Base-by-base conservation (phyloP, 2,888 invertebrate genomes). In the Agrotis clavis region DNA sequence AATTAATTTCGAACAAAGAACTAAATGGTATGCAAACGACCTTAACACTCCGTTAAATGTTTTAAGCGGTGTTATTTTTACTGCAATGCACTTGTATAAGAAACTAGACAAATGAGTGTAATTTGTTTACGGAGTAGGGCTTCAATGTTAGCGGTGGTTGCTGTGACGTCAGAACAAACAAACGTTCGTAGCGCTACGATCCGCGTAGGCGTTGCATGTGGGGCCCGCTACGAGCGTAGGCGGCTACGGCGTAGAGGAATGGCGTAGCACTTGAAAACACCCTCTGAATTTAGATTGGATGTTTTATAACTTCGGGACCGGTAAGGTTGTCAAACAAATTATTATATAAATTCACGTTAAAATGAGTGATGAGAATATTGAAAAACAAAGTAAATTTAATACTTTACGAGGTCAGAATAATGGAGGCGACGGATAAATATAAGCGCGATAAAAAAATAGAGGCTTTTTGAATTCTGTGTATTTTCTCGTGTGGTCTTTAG, bases 151-250 rank as follows among this genome's bases (percentile, higher is more conserved):
- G 21, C 67, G n/a, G 56, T 74, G 51, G 71, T 81, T 66, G 71
- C 57, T 66, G 35, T 86, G 83, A 75, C 74, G 79, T 82, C 82
- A 77, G 73, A 66, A 54, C 53, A 77, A 68, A 72, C 59, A 56
- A 80, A 61, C 54, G 19, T 25, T 60, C 79, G 78, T 79, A 81
- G 84, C 59, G 79, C 88, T 85, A 84, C 86, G 82, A 48, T 73
- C 79, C 67, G 81, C 86, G 89, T 87, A 84, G 82, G 72, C 74
- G 85, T 83, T 73, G 74, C 69, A 69, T 63, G 69, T 66, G 63
- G 87, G 86, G 48, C 69, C 79, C 78, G 53, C 87, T 88, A 86
- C 88, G 88, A 65, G 79, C 88, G 89, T 89, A 89, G 89, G 81
- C 59, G 75, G 11, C 80, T 69, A 64, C 67, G 66, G 65, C 83